These are phyloP conservation scores for Eristalis tenax DNA, from an alignment of 2,888 invertebrate species.

Conservation along the genomic window DNA sequence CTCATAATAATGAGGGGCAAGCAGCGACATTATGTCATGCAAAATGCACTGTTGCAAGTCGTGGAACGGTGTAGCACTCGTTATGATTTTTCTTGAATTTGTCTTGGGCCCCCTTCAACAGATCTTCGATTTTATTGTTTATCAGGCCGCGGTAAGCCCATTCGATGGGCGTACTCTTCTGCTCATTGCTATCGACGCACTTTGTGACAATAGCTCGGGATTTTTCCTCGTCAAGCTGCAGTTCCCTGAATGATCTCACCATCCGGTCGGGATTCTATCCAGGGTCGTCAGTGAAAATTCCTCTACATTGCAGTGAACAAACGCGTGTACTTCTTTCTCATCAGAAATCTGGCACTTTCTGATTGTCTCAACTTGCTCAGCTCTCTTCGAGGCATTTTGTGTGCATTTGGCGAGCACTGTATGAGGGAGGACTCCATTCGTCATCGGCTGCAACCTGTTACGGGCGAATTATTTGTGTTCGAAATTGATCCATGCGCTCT, in stretches of 20 bases:
- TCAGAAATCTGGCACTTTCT: neutral
- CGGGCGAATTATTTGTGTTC: too few relatives aligned
- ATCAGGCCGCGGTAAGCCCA: neutral
- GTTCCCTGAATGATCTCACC: neutral
- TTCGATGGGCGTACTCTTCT: neutral
- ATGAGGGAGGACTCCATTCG: too few relatives aligned
- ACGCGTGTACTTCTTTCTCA: neutral
- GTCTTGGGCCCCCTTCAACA: too few relatives aligned
- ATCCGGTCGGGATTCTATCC: neutral
- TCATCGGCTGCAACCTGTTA: too few relatives aligned
- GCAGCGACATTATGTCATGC: too few relatives aligned
- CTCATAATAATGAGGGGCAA: too few relatives aligned
- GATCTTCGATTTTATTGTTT: neutral
- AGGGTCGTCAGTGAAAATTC: neutral
- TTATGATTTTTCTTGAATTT: too few relatives aligned
- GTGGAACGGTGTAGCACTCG: too few relatives aligned
- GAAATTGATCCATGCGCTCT: too few relatives aligned
- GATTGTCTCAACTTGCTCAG: neutral
- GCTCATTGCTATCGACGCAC: neutral
- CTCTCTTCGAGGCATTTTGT: neutral
- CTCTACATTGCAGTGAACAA: neutral
- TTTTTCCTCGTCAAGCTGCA: neutral
- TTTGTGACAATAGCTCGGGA: neutral
- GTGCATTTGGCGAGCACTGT: too few relatives aligned
- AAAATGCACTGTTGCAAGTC: too few relatives aligned